A percentile compares a stretch with the other conserved stretches of the same genome.
Evolutionary conservation across 2,797 vertebrate species (phyloP).

Genomic region (Nannoperca australis): DNA sequence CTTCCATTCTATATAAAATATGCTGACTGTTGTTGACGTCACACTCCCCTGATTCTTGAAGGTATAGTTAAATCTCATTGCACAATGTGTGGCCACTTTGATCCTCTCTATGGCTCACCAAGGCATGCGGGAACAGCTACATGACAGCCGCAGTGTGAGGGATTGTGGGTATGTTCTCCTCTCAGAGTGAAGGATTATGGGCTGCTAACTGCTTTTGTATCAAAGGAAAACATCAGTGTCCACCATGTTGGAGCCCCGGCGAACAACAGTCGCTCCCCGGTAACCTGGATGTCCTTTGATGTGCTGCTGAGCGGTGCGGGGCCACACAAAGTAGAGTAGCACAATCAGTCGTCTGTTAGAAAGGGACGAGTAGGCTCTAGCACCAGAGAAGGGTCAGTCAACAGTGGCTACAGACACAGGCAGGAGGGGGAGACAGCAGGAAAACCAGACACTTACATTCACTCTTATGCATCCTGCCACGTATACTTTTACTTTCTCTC

Average conservation of each 20-base stretch:
- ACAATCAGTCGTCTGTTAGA: slow-evolving; percentile 88
- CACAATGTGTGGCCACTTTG: slow-evolving; percentile 72
- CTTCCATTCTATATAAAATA: background rate
- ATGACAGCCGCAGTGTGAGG: slow-evolving; percentile 49
- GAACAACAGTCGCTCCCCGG: slow-evolving; percentile 76
- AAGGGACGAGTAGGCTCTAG: slow-evolving; percentile 77
- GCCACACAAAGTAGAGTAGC: slow-evolving; percentile 84
- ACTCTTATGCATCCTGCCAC: background rate
- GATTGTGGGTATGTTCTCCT: slow-evolving; percentile 65
- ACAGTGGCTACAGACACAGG: slow-evolving; percentile 51
- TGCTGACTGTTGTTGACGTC: slow-evolving; percentile 69
- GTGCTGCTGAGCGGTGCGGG: slow-evolving; percentile 80
- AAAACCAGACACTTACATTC: slow-evolving; percentile 27
- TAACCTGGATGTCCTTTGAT: slow-evolving; percentile 86
- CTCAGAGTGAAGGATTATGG: slow-evolving; percentile 68
- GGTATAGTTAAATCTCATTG: slow-evolving; percentile 81
- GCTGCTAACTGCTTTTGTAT: slow-evolving; percentile 64
- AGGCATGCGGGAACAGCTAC: slow-evolving; percentile 49
- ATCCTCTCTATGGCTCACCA: slow-evolving; percentile 53
- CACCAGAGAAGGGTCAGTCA: slow-evolving; percentile 65
- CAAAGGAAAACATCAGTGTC: slow-evolving; percentile 67
- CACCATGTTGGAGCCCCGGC: slow-evolving; percentile 38
- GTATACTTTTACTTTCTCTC: background rate
- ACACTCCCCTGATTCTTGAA: slow-evolving; percentile 80
- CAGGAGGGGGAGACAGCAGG: slow-evolving; percentile 42